Evolutionary conservation across 2,113 vertebrate species (phyloP).

Genomic region (Acrocephalus kingi): DNA sequence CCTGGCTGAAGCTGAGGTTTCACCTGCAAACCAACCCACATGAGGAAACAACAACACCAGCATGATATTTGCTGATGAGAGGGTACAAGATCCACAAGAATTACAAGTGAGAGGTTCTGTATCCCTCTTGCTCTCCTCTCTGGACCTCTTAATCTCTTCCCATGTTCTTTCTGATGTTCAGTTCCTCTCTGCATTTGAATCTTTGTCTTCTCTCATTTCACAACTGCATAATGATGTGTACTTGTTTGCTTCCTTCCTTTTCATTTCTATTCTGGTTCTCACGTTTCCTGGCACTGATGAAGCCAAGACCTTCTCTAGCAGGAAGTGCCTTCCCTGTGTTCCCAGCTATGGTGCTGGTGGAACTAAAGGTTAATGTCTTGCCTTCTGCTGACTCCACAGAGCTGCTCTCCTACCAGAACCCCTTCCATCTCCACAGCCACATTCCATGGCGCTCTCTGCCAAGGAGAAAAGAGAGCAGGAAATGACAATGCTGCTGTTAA

Average conservation of each 20-base stretch:
- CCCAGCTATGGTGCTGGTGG: rapidly evolving
- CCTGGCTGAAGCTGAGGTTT: neutral
- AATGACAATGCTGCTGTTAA: neutral
- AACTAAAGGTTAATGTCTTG: neutral
- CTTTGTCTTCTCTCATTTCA: neutral
- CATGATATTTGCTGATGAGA: neutral
- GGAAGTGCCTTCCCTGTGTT: neutral
- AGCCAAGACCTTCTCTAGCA: neutral
- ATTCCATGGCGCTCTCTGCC: neutral
- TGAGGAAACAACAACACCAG: neutral
- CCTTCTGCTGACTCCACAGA: neutral
- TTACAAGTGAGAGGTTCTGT: neutral
- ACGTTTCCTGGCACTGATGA: neutral
- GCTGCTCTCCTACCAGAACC: neutral
- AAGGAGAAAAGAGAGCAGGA: neutral
- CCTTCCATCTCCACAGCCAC: neutral
- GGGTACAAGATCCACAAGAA: neutral
- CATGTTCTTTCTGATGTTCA: neutral
- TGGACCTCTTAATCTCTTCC: neutral
- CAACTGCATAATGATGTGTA: neutral
- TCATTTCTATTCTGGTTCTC: neutral
- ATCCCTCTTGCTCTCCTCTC: neutral
- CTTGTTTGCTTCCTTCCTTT: neutral
- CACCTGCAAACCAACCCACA: neutral
- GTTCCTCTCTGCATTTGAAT: neutral